phyloP scores from a whole-genome alignment of 2,888 invertebrate species.

The Macrophya annulata region DNA sequence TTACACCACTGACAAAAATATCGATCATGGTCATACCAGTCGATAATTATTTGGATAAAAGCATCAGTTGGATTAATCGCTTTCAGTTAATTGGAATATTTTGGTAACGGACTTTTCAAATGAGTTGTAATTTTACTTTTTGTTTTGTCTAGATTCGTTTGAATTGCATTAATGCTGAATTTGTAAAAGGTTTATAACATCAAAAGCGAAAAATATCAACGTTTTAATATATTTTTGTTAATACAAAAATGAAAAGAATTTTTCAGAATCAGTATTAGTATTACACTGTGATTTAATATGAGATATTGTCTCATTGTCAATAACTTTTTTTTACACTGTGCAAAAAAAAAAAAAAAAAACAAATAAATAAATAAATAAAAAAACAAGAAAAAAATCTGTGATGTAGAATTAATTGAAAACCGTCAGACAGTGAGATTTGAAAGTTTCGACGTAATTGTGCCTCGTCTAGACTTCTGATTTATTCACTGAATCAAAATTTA shows the following conservation, averaged over 20 bases:
- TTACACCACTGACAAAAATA: neutral
- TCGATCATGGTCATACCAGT: neutral
- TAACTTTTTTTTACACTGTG: neutral
- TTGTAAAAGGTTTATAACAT: neutral
- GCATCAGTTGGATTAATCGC: neutral
- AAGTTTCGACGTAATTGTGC: neutral
- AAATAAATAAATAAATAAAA: too few relatives aligned
- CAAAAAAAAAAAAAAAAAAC: too few relatives aligned
- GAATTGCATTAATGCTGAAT: neutral
- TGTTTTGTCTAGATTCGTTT: neutral
- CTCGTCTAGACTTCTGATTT: conserved; percentile 23
- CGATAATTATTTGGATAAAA: neutral
- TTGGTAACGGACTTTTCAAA: neutral
- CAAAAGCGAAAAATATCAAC: neutral
- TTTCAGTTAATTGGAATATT: neutral
- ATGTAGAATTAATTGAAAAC: neutral
- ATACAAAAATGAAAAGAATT: neutral
- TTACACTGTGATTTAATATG: neutral
- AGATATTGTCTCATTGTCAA: neutral
- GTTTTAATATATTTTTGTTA: neutral
- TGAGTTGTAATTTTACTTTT: neutral
- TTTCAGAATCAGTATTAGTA: neutral
- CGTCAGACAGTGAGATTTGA: conserved; percentile 8
- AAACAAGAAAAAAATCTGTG: neutral
- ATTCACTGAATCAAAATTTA: conserved; percentile 38